phyloP scores from a whole-genome alignment of 2,113 vertebrate genomes.

The Enhydra lutris region DNA sequence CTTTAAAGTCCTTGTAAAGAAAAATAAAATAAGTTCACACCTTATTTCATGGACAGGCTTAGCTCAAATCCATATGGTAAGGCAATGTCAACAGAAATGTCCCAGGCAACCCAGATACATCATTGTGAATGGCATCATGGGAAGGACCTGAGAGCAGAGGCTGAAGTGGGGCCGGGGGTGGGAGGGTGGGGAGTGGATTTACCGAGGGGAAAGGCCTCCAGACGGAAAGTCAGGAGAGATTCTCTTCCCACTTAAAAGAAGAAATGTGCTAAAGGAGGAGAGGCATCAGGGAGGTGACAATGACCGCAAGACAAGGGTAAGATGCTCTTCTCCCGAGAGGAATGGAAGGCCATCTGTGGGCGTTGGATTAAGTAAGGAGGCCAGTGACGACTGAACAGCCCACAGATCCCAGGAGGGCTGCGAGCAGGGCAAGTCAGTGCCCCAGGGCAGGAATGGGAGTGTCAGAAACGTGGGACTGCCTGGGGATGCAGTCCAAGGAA shows the following conservation, averaged over 20 bases:
- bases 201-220: not conserved
- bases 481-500: not conserved
- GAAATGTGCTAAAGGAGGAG: not conserved
- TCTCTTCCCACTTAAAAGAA: not conserved
- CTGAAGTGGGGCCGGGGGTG: not conserved
- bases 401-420: not conserved
- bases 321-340: not conserved
- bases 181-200: not conserved
- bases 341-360: not conserved
- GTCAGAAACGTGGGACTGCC: not conserved
- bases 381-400: not conserved
- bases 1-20: not conserved
- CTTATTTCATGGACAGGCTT: not conserved
- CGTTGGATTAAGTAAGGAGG: not conserved
- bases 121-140: not conserved
- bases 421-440: not conserved
- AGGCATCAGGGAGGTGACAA: not conserved
- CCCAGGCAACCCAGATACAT: not conserved
- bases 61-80: not conserved
- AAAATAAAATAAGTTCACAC: not conserved
- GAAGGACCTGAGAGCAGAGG: not conserved
- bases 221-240: not conserved
- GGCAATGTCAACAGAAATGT: not conserved
- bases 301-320: not conserved
- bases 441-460: not conserved